Evolutionary conservation across 2,888 invertebrate species (phyloP).

Genomic region (Dryomyza anilis): DNA sequence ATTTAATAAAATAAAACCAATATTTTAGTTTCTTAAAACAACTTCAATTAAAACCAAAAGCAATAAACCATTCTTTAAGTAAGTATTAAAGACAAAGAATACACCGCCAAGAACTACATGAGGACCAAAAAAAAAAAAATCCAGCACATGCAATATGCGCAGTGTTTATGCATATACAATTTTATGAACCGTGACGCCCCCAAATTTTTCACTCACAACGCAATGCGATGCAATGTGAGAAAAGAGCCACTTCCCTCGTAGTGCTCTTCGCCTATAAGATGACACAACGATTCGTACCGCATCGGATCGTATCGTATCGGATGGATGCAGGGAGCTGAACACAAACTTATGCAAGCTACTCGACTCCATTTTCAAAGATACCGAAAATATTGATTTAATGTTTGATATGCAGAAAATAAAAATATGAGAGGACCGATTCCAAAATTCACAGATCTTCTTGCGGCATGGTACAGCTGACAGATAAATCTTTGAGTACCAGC

Average conservation of each 20-base stretch:
- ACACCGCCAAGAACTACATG: too few relatives aligned
- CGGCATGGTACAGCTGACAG: slow-evolving; percentile 3
- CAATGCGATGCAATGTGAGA: not conserved
- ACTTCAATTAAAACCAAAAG: too few relatives aligned
- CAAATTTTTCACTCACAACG: not conserved
- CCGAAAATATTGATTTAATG: slow-evolving; percentile 13
- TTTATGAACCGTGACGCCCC: slow-evolving; percentile 18
- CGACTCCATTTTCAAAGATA: slow-evolving; percentile 19
- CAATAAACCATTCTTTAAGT: too few relatives aligned
- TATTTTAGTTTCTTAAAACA: too few relatives aligned
- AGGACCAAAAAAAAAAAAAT: not conserved
- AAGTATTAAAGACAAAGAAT: too few relatives aligned
- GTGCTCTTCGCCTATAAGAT: not conserved
- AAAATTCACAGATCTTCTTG: not conserved
- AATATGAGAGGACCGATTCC: too few relatives aligned
- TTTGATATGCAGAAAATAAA: slow-evolving; percentile 10
- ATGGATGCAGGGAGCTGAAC: not conserved
- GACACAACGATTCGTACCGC: too few relatives aligned
- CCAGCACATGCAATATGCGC: not conserved
- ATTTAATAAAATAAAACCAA: too few relatives aligned
- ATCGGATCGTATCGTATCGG: not conserved
- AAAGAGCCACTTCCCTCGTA: not conserved
- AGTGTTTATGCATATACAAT: not conserved
- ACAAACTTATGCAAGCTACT: not conserved
- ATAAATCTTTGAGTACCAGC: not conserved